These are phyloP conservation scores for Mechanitis mazaeus DNA, from an alignment of 2,888 invertebrate species.

Conservation along the genomic window DNA sequence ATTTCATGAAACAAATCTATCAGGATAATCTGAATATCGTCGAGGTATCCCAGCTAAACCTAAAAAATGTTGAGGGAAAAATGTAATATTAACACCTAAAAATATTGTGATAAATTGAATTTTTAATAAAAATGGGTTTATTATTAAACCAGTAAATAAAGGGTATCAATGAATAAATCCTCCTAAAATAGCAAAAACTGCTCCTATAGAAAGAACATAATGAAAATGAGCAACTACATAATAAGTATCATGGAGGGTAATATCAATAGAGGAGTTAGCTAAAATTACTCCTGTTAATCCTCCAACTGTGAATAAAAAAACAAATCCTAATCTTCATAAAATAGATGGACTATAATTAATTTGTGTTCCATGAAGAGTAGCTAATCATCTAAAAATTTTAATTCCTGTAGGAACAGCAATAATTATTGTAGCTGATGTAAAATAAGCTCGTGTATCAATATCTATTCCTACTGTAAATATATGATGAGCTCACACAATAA, in stretches of 20 bases:
- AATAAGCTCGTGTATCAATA: slow-evolving; percentile 89
- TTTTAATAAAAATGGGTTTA: slow-evolving; percentile 79
- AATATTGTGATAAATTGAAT: slow-evolving; percentile 84
- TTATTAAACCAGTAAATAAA: slow-evolving; percentile 77
- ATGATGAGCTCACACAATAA: slow-evolving; percentile 90
- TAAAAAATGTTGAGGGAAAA: too few species aligned
- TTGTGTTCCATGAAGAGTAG: slow-evolving; percentile 81
- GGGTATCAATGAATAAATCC: slow-evolving; percentile 85
- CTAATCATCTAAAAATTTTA: slow-evolving; percentile 88
- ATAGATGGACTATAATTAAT: slow-evolving; percentile 70
- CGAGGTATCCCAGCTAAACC: too few species aligned
- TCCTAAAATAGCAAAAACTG: slow-evolving; percentile 86
- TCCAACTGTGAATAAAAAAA: slow-evolving; percentile 12
- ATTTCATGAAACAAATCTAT: slow-evolving; percentile 79
- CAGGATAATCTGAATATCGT: neutral
- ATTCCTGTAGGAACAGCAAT: slow-evolving; percentile 91
- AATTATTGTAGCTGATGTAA: slow-evolving; percentile 90
- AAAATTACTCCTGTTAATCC: slow-evolving; percentile 36
- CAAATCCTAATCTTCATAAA: slow-evolving; percentile 13
- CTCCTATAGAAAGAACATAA: slow-evolving; percentile 87
- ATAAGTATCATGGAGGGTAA: slow-evolving; percentile 87
- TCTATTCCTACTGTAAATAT: slow-evolving; percentile 92
- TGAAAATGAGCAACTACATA: slow-evolving; percentile 91
- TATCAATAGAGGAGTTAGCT: slow-evolving; percentile 86
- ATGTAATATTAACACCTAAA: slow-evolving; percentile 86